Evolutionary conservation across 2,888 invertebrate genomes (phyloP), one percentile per base, ranked within the genome.

Genomic region (Heliconius ethilla): DNA sequence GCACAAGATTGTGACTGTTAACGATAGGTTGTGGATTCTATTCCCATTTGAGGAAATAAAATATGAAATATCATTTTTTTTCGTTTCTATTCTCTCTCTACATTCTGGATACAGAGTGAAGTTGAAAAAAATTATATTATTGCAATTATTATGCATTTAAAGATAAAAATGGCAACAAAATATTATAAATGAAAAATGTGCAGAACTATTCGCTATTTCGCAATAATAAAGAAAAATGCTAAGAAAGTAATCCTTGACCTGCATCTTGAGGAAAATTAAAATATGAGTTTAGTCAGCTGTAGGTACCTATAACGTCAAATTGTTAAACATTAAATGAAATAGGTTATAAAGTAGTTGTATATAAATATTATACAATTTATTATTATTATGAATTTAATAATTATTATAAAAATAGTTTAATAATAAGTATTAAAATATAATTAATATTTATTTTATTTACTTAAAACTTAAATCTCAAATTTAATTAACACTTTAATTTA

Each of bases 161-260:
- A 22, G 51, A 25, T 11, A 74, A 40, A 40, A 45, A 59, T 72
- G 1, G 2, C 33, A 59, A 15, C 37, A 59, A 25, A 72, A 59
- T 59, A 37, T 25, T 59, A 13, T 37, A 15, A 72, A 72, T 59
- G 33, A 33, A 37, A 55, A 70, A 70, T 37, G n/a, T 72, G 25
- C 59, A 72, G n/a, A 22, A 25, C 33, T 18, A 27, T 29, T 75
- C 51, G 13, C 37, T 22, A 69, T 51, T 22, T 67, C 29, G 37
- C 29, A 75, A 66, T 67, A 37, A 37, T n/a, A 69, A 70, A 75
- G 73, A 81, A 67, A 40, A 78, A 78, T 51, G 75, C 75, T 67
- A 79, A 78, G 81, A 81, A 79, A 81, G 76, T 55, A 65, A 75
- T 63, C 79, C 81, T 81, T 81, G 81, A 81, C 81, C 81, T 78